Evolutionary conservation across 2,113 vertebrate genomes (phyloP).

Genomic region (Grallaria varia): DNA sequence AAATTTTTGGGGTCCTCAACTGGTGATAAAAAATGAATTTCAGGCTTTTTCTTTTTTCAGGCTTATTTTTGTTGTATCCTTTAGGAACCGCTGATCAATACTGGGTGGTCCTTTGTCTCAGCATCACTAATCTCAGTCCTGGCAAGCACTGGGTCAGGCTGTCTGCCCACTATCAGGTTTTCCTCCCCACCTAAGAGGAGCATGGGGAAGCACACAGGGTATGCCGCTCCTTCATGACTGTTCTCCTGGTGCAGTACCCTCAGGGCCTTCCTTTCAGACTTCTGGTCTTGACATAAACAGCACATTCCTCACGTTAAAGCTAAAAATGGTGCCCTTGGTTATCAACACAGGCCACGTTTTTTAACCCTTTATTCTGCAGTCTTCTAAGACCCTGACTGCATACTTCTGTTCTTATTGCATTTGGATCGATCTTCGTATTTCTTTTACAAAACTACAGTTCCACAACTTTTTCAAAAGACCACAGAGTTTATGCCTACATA

Average conservation of each 20-base stretch:
- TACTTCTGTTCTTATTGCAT: not conserved
- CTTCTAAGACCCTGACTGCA: not conserved
- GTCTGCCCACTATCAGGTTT: not conserved
- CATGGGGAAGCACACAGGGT: rapidly evolving
- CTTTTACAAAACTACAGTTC: not conserved
- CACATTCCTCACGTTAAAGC: not conserved
- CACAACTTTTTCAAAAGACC: not conserved
- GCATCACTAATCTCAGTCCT: not conserved
- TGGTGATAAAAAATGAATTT: not conserved
- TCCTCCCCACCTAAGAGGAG: not conserved
- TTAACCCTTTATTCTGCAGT: not conserved
- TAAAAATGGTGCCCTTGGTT: not conserved
- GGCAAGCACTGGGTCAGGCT: rapidly evolving
- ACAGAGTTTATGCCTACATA: not conserved
- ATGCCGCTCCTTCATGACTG: not conserved
- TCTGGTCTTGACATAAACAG: not conserved
- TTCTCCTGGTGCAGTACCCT: not conserved
- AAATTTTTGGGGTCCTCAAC: not conserved
- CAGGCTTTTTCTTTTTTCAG: not conserved
- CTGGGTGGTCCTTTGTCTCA: not conserved
- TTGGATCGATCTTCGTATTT: not conserved
- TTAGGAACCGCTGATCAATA: not conserved
- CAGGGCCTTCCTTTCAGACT: not conserved
- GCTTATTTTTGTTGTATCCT: not conserved
- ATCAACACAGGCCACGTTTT: not conserved